A percentile compares a stretch with the other conserved stretches of the same genome.
phyloP scores from a whole-genome alignment of 1,140 invertebrate genomes.

The Pseudomyrmex concolor region DNA sequence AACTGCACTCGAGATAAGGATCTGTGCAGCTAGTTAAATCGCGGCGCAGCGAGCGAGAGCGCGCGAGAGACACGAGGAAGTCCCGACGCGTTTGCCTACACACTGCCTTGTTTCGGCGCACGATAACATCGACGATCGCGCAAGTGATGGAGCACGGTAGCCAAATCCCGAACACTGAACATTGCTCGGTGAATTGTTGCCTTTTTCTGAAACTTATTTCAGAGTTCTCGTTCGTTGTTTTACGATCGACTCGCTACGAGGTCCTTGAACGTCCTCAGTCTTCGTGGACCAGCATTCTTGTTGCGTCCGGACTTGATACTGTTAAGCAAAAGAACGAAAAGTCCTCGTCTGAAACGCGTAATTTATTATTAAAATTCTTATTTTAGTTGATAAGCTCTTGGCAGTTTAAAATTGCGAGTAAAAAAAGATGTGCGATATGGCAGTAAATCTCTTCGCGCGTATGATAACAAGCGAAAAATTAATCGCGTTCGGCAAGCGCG shows the following conservation, averaged over 20 bases:
- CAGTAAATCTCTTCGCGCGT: background rate
- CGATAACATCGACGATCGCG: conserved; percentile 66
- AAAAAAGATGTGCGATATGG: background rate
- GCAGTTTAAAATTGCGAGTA: background rate
- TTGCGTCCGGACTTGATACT: background rate
- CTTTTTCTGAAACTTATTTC: background rate
- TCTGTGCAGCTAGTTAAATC: conserved; percentile 71
- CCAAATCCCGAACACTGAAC: conserved; percentile 63
- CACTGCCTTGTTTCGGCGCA: conserved; percentile 26
- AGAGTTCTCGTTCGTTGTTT: conserved; percentile 4
- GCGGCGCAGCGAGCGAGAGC: conserved; percentile 10
- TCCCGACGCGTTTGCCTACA: conserved; percentile 10
- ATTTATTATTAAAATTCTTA: background rate
- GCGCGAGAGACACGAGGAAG: conserved; percentile 50
- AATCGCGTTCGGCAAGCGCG: background rate
- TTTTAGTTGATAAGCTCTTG: background rate
- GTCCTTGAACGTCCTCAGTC: conserved; percentile 48
- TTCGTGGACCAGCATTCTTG: conserved; percentile 5
- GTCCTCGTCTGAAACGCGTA: background rate
- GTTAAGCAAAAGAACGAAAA: background rate
- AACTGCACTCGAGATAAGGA: conserved; percentile 62
- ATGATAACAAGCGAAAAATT: background rate
- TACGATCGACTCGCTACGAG: conserved; percentile 1
- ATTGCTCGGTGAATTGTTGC: conserved; percentile 19
- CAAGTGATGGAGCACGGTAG: conserved; percentile 67